A percentile compares a stretch with the other conserved stretches of the same genome.
Evolutionary conservation across 2,797 vertebrate genomes (phyloP).

Genomic region (Hemitrygon akajei): DNA sequence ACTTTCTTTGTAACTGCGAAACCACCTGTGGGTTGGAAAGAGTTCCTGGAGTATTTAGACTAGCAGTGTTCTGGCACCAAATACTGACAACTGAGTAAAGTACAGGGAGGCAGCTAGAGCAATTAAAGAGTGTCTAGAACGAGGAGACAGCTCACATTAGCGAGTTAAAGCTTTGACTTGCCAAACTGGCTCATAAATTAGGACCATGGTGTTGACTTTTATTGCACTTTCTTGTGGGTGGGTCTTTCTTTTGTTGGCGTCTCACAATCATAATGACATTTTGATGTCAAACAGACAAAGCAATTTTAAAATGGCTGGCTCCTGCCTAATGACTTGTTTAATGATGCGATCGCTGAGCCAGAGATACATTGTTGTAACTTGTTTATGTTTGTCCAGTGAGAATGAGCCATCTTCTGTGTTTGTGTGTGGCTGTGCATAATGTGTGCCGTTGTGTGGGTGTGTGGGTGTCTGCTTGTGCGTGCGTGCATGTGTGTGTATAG

Average conservation of each 20-base stretch:
- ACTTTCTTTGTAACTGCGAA: background rate
- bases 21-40: constrained; percentile 33
- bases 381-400: background rate
- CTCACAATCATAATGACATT: constrained; percentile 17
- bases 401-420: background rate
- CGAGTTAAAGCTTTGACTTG: background rate
- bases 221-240: background rate
- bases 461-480: background rate
- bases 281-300: constrained; percentile 24
- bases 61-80: background rate
- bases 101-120: constrained; percentile 7
- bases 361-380: constrained; percentile 2
- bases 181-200: background rate
- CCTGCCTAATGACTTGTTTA: constrained; percentile 22
- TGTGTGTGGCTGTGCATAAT: background rate
- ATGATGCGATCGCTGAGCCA: background rate
- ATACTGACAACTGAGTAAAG: background rate
- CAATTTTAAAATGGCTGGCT: constrained; percentile 27
- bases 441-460: background rate
- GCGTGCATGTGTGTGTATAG: background rate
- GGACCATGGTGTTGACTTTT: background rate
- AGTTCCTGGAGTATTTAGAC: background rate
- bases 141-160: background rate
- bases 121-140: background rate
- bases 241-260: constrained; percentile 19